Percentiles rank a stretch among this genome's conserved stretches.
Evolutionary conservation across 2,797 vertebrate genomes (phyloP).

Genomic region (Ctenochaetus hawaiiensis): DNA sequence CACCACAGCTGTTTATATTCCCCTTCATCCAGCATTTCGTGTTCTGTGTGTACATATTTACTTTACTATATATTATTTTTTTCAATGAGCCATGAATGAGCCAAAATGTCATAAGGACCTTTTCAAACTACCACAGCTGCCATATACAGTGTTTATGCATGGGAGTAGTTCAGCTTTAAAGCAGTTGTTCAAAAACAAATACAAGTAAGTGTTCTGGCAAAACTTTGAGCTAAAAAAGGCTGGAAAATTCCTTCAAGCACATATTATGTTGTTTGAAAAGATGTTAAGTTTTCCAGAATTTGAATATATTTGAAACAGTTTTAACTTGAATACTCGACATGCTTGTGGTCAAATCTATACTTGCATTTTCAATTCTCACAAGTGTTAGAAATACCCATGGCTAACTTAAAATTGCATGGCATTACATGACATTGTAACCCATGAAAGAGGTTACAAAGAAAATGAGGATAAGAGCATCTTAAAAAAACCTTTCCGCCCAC

Average conservation of each 20-base stretch:
- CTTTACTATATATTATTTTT: background rate
- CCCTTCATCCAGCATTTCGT: background rate
- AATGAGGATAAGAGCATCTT: constrained; percentile 70
- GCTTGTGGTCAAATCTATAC: constrained; percentile 73
- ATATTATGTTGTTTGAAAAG: constrained; percentile 43
- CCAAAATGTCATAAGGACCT: too few species aligned
- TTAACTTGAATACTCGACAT: constrained; percentile 54
- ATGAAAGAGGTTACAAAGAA: constrained; percentile 76
- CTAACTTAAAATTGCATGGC: constrained; percentile 74
- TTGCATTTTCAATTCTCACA: constrained; percentile 68
- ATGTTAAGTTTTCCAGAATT: constrained; percentile 50
- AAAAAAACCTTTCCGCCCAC: constrained; percentile 78
- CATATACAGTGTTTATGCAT: too few species aligned
- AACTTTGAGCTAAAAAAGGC: constrained; percentile 35
- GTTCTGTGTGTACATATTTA: background rate
- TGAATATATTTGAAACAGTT: constrained; percentile 49
- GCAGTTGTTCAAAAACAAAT: constrained; percentile 33
- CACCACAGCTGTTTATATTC: background rate
- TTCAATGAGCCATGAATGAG: too few species aligned
- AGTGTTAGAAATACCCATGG: constrained; percentile 70
- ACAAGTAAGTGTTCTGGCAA: constrained; percentile 47
- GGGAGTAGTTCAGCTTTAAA: constrained; percentile 1
- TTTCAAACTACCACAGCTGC: too few species aligned
- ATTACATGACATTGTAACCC: constrained; percentile 79
- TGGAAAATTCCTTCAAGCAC: constrained; percentile 66